phyloP scores from a whole-genome alignment of 2,888 invertebrate species.

The Urechis unicinctus region DNA sequence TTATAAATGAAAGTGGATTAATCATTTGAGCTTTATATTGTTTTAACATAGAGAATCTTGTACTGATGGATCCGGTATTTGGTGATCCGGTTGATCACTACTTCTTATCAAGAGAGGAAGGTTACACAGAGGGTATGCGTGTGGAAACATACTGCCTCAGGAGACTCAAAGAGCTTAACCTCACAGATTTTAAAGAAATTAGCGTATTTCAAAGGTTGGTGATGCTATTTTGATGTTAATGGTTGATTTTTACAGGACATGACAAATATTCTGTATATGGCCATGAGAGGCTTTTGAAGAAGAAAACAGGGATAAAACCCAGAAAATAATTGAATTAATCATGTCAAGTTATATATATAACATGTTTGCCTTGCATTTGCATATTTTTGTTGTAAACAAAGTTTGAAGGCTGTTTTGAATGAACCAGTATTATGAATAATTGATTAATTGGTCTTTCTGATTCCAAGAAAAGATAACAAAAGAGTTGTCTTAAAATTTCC shows the following conservation, averaged over 20 bases:
- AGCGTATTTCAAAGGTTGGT: conserved; percentile 3
- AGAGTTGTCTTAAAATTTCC: too few species aligned
- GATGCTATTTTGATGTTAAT: background rate
- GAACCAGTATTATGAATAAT: too few species aligned
- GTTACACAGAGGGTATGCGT: conserved; percentile 4
- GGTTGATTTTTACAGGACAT: background rate
- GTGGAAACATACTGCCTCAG: background rate
- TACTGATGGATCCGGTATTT: conserved; percentile 4
- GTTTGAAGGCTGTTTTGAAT: too few species aligned
- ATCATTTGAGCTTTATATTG: background rate
- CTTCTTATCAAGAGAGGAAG: conserved; percentile 6
- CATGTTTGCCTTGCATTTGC: too few species aligned
- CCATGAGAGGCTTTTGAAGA: too few species aligned
- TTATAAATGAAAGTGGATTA: background rate
- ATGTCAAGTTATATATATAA: too few species aligned
- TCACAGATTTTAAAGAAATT: conserved; percentile 2
- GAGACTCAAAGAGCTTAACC: conserved; percentile 2
- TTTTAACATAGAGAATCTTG: conserved; percentile 5
- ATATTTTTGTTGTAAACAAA: too few species aligned
- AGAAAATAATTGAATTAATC: too few species aligned
- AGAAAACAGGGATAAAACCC: background rate
- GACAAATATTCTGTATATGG: too few species aligned
- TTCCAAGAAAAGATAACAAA: too few species aligned
- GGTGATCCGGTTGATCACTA: background rate
- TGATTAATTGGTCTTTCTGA: too few species aligned